Base-by-base conservation (phyloP, 2,888 invertebrate species). In the Ichneumoninae sp. region DNA sequence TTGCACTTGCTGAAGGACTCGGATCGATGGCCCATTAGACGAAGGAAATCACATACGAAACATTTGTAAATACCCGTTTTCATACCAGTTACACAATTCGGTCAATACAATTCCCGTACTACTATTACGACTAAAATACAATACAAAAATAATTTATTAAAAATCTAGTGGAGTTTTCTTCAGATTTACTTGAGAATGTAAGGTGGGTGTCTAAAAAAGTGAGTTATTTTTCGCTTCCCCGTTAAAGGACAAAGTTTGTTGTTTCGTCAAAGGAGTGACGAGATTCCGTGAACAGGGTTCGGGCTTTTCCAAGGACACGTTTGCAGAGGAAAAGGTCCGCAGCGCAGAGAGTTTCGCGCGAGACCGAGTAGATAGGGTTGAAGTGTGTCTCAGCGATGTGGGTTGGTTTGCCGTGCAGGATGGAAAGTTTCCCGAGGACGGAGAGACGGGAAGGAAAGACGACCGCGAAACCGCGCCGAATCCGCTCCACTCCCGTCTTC, bases 391-490 rank as follows among this genome's bases (percentile, higher is more conserved):
- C 70, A 8, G 30, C 19, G 57, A 71, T 54, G 71, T 36, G 36
- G 71, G 71, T 26, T 16, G 65, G 63, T 50, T 69, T 8, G 69
- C 19, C 44, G 13, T 33, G 10, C 10, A 57, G 71, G 22, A 57
- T 13, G 44, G 44, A 71, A 57, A 54, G 54, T 71, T 57, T 19
- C 22, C 30, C 33, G 71, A 19, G 54, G 26, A 71, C 71, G 33
- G 19, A 22, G 54, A 33, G 7, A 44, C 16, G 13, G 44, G 40
- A 40, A 19, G 57, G 54, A 36, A 57, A 57, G 71, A 57, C 71
- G 19, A 71, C 71, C 71, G 57, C 71, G 40, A 71, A 71, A 71
- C 71, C 71, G 71, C 71, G 71, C 33, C 54, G 54, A 71, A 71
- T 40, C 40, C 40, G 71, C 54, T 54, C 10, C 36, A 40, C 10